Evolutionary conservation across 2,888 invertebrate genomes (phyloP), one percentile per base, ranked within the genome.

Genomic region (Trypoxylon attenuatum): DNA sequence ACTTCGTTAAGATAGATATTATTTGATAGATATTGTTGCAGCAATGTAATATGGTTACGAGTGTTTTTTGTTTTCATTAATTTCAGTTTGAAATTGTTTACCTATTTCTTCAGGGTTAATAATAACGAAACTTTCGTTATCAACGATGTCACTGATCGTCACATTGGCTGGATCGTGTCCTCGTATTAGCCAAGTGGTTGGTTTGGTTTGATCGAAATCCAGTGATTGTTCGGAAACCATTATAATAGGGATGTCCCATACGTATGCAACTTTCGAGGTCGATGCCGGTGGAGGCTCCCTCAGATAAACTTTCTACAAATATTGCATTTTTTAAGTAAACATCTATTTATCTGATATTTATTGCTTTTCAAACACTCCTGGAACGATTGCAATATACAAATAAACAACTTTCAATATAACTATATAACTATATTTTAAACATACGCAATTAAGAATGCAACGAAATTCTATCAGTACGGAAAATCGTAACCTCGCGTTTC

Each of bases 21-120:
- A n/a, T n/a, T n/a, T n/a, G n/a, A n/a, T n/a, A n/a, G n/a, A n/a
- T n/a, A n/a, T n/a, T n/a, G n/a, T n/a, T n/a, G n/a, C n/a, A n/a
- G n/a, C n/a, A n/a, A n/a, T n/a, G n/a, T n/a, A n/a, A n/a, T n/a
- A n/a, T n/a, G n/a, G n/a, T n/a, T n/a, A n/a, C n/a, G n/a, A n/a
- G n/a, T n/a, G n/a, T n/a, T n/a, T n/a, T n/a, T n/a, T n/a, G n/a
- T n/a, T n/a, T n/a, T n/a, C n/a, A n/a, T n/a, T n/a, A n/a, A n/a
- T 46, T 4, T 13, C 3, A 19, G 1, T 33, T 38, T 43, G 1
- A 1, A 47, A 18, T 13, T 4, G 6, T 87, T 83, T 81, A 93
- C 94, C 94, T 67, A 94, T 94, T 88, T 95, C 95, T 80, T 95
- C 94, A 3, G 94, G 93, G 87, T 95, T 96, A 0, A 95, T 89